Conservation (phyloP, 2,888 invertebrate genomes). For the Phlogophora meticulosa region DNA sequence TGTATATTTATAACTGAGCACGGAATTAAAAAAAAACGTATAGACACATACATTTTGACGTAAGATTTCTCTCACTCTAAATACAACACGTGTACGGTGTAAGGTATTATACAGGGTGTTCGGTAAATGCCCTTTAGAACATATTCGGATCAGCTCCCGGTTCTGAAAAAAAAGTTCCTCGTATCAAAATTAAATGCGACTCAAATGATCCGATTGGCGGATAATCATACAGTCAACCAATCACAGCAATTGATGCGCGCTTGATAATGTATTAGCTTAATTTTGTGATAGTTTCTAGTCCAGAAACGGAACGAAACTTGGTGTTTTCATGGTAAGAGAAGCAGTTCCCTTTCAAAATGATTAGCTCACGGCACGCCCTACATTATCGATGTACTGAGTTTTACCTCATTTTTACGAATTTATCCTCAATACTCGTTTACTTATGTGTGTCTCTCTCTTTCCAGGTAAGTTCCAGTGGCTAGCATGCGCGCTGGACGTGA, state of each 20-base stretch:
- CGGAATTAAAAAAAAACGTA: background rate
- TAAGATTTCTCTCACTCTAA: background rate
- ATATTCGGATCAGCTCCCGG: background rate
- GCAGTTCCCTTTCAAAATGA: background rate
- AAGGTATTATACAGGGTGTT: background rate
- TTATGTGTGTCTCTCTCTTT: slow-evolving; percentile 60
- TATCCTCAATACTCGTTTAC: background rate
- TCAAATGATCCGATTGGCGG: too few species aligned
- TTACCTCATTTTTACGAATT: background rate
- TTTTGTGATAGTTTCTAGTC: too few species aligned
- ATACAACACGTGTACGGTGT: slow-evolving; percentile 10
- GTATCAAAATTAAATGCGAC: too few species aligned
- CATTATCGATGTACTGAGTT: background rate
- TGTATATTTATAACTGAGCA: slow-evolving; percentile 8
- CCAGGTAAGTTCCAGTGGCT: slow-evolving; percentile 78
- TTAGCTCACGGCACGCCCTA: background rate
- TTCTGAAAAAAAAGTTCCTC: too few species aligned
- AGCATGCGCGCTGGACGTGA: slow-evolving; percentile 65
- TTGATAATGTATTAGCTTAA: too few species aligned
- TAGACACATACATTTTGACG: background rate
- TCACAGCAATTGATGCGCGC: too few species aligned
- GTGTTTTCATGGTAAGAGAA: background rate
- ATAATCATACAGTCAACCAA: too few species aligned
- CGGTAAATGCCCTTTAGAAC: background rate
- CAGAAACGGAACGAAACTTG: background rate